Percentiles rank a stretch among this genome's conserved stretches.
Evolutionary conservation across 2,888 invertebrate genomes (phyloP).

Genomic region (Pristionchus maxplancki): DNA sequence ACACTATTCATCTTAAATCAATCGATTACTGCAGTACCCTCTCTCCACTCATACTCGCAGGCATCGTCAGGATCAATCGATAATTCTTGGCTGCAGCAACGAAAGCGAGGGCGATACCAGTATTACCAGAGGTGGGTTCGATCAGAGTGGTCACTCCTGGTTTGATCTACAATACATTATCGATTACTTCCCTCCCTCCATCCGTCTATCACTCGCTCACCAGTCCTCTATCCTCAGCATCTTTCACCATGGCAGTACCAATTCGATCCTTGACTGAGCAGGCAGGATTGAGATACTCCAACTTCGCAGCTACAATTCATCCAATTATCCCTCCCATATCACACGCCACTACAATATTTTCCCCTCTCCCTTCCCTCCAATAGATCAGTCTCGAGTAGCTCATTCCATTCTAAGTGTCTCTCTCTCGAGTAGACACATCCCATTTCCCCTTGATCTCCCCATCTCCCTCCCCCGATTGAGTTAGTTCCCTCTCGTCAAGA

Average conservation of each 20-base stretch:
- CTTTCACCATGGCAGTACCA: constrained; percentile 75
- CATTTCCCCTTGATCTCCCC: neutral
- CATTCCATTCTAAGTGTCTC: neutral
- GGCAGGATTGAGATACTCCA: constrained; percentile 76
- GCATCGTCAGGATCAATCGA: constrained; percentile 76
- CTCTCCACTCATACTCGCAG: constrained; percentile 75
- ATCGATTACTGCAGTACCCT: constrained; percentile 58
- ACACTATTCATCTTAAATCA: neutral
- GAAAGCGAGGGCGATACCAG: constrained; percentile 77
- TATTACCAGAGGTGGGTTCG: constrained; percentile 76
- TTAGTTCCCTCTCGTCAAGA: neutral
- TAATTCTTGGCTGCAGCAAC: constrained; percentile 75
- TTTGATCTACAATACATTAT: constrained; percentile 56
- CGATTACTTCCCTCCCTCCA: neutral
- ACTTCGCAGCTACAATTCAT: constrained; percentile 70
- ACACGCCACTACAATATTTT: neutral
- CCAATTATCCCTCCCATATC: neutral
- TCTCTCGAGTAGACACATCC: neutral
- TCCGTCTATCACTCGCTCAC: constrained; percentile 55
- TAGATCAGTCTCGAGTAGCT: neutral
- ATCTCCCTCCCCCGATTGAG: neutral
- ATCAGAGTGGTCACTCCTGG: constrained; percentile 72
- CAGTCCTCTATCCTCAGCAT: constrained; percentile 70
- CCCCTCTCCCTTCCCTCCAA: neutral
- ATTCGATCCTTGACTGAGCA: constrained; percentile 77